Evolutionary conservation across 2,888 invertebrate genomes (phyloP).

Genomic region (Nephrocerus scutellatus): DNA sequence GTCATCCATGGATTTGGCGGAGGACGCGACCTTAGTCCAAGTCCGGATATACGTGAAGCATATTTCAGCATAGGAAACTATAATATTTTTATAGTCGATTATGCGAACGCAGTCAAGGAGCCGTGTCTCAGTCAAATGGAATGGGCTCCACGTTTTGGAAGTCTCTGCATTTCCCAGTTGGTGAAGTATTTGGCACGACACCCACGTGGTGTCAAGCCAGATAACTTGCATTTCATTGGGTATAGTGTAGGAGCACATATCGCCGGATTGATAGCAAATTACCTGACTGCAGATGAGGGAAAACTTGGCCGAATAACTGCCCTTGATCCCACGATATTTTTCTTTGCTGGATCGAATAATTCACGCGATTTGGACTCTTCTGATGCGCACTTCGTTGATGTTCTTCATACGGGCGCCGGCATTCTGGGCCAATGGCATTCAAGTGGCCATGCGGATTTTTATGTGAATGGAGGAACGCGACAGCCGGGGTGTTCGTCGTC

Average conservation of each 20-base stretch:
- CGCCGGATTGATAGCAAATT: slow-evolving; percentile 74
- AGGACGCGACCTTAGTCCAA: slow-evolving; percentile 71
- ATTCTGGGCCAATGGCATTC: slow-evolving; percentile 86
- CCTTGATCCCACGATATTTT: slow-evolving; percentile 78
- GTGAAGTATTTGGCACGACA: slow-evolving; percentile 71
- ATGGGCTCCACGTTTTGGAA: slow-evolving; percentile 59
- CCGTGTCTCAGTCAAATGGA: slow-evolving; percentile 75
- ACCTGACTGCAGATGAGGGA: slow-evolving; percentile 57
- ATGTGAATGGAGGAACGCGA: slow-evolving; percentile 79
- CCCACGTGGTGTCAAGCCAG: slow-evolving; percentile 67
- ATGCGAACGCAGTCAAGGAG: slow-evolving; percentile 69
- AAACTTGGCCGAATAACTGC: slow-evolving; percentile 80
- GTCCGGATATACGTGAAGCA: slow-evolving; percentile 76
- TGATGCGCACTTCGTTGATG: slow-evolving; percentile 78
- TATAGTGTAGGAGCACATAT: slow-evolving; percentile 86
- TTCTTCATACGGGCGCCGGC: slow-evolving; percentile 78
- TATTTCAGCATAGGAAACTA: slow-evolving; percentile 74
- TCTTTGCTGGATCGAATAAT: slow-evolving; percentile 75
- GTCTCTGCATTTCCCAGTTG: slow-evolving; percentile 72
- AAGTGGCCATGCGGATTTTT: slow-evolving; percentile 82
- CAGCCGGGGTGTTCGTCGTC: slow-evolving; percentile 81
- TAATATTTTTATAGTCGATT: slow-evolving; percentile 83
- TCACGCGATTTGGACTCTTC: slow-evolving; percentile 71
- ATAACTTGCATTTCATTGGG: slow-evolving; percentile 72
- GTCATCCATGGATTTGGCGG: slow-evolving; percentile 90